Conservation (phyloP, 2,888 invertebrate genomes). For the Hirtodrosophila duncani region DNA sequence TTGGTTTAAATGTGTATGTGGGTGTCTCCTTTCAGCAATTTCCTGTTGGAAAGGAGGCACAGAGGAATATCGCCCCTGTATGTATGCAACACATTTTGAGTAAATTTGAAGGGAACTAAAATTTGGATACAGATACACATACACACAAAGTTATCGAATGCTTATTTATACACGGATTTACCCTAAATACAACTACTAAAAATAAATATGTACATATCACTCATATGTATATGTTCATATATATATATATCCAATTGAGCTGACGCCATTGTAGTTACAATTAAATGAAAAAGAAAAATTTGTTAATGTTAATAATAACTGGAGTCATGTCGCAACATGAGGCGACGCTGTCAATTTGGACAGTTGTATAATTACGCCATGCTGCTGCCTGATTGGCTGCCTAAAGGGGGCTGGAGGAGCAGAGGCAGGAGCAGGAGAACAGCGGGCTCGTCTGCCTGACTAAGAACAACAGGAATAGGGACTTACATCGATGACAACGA, state of each 20-base stretch:
- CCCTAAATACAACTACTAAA: too few relatives aligned
- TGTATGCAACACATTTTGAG: too few relatives aligned
- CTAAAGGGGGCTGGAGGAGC: conserved; percentile 5
- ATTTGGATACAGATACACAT: too few relatives aligned
- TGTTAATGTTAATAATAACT: conserved; percentile 35
- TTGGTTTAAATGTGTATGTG: too few relatives aligned
- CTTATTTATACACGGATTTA: too few relatives aligned
- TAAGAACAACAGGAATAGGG: conserved; percentile 12
- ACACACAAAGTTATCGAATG: too few relatives aligned
- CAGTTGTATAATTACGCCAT: conserved; percentile 58
- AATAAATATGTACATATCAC: not conserved
- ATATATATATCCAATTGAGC: too few relatives aligned
- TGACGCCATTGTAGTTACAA: not conserved
- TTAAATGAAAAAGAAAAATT: conserved; percentile 14
- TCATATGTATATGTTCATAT: conserved; percentile 1
- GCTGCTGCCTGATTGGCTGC: conserved; percentile 60
- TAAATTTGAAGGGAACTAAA: too few relatives aligned
- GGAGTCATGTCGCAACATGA: conserved; percentile 8
- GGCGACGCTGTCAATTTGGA: conserved; percentile 28
- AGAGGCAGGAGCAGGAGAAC: not conserved
- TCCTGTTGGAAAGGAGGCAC: too few relatives aligned
- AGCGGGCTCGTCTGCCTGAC: conserved; percentile 7
- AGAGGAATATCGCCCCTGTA: too few relatives aligned
- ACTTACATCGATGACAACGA: not conserved
- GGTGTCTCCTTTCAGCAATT: too few relatives aligned